phyloP scores from a whole-genome alignment of 1,140 invertebrate genomes.

The Coboldia fuscipes region DNA sequence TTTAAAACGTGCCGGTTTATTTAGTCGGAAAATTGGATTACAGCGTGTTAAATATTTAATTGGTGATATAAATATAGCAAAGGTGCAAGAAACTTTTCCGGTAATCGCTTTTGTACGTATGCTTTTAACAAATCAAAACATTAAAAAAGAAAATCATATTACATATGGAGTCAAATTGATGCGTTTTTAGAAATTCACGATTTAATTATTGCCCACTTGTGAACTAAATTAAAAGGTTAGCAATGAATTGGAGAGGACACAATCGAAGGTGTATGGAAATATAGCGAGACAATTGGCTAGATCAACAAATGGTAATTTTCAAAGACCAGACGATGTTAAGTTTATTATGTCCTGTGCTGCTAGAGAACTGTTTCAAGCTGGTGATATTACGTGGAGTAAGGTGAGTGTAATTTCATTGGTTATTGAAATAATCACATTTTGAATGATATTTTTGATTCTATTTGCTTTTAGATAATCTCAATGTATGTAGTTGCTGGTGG shows the following conservation, averaged over 20 bases:
- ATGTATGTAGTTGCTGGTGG: constrained; percentile 43
- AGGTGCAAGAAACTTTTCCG: constrained; percentile 34
- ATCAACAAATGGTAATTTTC: constrained; percentile 24
- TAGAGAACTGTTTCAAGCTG: constrained; percentile 29
- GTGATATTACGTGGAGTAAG: constrained; percentile 44
- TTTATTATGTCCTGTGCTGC: constrained; percentile 34
- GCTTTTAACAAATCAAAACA: not conserved
- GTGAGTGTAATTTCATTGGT: constrained; percentile 43
- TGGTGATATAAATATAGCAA: constrained; percentile 22
- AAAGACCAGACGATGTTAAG: constrained; percentile 29
- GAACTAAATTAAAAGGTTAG: constrained; percentile 21
- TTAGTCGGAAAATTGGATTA: constrained; percentile 44
- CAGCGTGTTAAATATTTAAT: constrained; percentile 38
- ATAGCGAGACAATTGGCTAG: constrained; percentile 30
- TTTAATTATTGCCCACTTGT: constrained; percentile 5
- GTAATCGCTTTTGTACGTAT: constrained; percentile 20
- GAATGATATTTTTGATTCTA: not conserved
- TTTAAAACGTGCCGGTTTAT: constrained; percentile 37
- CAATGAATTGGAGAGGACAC: constrained; percentile 37
- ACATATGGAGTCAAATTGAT: not conserved
- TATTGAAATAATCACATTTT: constrained; percentile 22
- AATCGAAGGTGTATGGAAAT: constrained; percentile 36
- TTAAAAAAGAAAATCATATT: not conserved
- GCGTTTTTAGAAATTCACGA: constrained; percentile 1
- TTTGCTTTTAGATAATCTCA: constrained; percentile 20